Percentiles rank a stretch among this genome's conserved stretches.
Evolutionary conservation across 2,888 invertebrate species (phyloP).

Genomic region (Melanostoma scalare): DNA sequence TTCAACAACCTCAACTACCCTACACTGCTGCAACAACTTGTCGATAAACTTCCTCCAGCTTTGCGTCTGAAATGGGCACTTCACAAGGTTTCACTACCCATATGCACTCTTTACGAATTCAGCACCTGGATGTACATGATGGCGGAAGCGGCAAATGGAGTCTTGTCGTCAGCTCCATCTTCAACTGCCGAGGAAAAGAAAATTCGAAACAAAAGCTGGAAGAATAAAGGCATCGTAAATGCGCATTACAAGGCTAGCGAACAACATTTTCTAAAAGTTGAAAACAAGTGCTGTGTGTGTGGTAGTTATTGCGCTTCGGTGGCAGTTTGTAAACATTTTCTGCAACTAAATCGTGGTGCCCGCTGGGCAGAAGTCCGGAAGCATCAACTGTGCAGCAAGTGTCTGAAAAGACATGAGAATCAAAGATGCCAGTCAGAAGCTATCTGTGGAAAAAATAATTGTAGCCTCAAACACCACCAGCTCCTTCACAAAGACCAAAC

Average conservation of each 20-base stretch:
- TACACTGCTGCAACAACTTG: constrained; percentile 35
- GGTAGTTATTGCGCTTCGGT: not conserved
- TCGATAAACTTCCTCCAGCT: constrained; percentile 25
- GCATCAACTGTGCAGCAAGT: too few species aligned
- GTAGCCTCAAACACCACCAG: constrained; percentile 10
- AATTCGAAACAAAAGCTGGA: not conserved
- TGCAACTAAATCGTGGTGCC: too few species aligned
- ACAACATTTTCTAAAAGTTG: not conserved
- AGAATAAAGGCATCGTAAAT: not conserved
- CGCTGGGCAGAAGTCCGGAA: constrained; percentile 17
- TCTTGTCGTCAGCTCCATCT: not conserved
- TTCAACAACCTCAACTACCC: constrained; percentile 11
- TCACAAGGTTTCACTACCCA: constrained; percentile 15
- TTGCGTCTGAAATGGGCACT: constrained; percentile 34
- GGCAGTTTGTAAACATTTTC: too few species aligned
- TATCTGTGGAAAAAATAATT: constrained; percentile 18
- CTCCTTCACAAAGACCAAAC: constrained; percentile 15
- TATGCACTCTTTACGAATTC: constrained; percentile 14
- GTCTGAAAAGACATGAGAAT: constrained; percentile 1
- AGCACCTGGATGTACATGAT: constrained; percentile 29
- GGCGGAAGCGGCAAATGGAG: constrained; percentile 9
- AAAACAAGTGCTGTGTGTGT: constrained; percentile 18
- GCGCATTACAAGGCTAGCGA: not conserved
- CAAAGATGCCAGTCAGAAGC: constrained; percentile 1
- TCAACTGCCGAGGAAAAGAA: not conserved